Evolutionary conservation across 23 tunicate species (phyloP).

Genomic region (Halocynthia aurantium): DNA sequence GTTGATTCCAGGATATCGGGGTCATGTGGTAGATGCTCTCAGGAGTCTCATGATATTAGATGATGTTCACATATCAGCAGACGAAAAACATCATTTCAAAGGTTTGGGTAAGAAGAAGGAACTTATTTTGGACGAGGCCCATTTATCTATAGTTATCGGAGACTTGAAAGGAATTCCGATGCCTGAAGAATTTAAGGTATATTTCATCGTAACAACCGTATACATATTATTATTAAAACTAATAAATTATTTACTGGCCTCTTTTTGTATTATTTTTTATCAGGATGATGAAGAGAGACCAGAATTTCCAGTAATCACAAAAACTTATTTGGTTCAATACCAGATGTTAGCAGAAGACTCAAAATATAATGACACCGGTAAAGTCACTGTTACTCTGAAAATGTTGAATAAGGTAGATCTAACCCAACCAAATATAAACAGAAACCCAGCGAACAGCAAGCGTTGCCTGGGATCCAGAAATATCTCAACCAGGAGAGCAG

Average conservation of each 20-base stretch:
- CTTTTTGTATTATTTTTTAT: neutral
- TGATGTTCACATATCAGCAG: conserved; percentile 63
- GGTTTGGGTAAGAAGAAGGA: conserved; percentile 72
- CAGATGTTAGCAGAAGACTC: conserved; percentile 37
- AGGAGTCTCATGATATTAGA: conserved; percentile 58
- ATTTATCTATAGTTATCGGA: conserved; percentile 30
- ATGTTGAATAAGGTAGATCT: neutral
- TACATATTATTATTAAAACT: no score
- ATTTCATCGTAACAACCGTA: no score
- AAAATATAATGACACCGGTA: neutral
- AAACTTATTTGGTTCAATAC: conserved; percentile 45
- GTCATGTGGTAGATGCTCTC: conserved; percentile 64
- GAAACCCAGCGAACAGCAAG: neutral
- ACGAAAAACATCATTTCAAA: conserved; percentile 77
- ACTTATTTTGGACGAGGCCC: conserved; percentile 57
- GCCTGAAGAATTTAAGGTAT: conserved; percentile 77
- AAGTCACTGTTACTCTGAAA: neutral
- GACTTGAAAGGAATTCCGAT: conserved; percentile 54
- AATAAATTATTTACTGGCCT: no score
- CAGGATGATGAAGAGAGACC: conserved; percentile 64
- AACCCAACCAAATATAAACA: no score
- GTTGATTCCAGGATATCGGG: conserved; percentile 79
- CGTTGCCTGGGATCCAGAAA: conserved; percentile 13
- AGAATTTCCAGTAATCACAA: conserved; percentile 59
- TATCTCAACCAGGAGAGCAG: neutral